These are phyloP conservation scores for Plagiodera versicolora DNA, from an alignment of 2,888 invertebrate species.

Conservation along the genomic window DNA sequence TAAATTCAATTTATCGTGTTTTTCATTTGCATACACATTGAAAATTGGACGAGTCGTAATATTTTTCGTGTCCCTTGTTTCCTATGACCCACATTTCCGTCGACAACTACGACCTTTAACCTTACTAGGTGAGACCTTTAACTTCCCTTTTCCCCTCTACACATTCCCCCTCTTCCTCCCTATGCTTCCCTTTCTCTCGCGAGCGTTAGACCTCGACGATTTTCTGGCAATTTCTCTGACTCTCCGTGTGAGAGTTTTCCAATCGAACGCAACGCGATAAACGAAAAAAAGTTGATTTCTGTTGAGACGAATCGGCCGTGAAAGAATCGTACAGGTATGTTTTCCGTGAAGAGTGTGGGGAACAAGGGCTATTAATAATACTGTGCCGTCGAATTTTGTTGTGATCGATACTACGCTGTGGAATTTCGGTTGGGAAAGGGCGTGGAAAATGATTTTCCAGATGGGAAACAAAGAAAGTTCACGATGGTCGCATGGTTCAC, in stretches of 20 bases:
- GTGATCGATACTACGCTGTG: neutral
- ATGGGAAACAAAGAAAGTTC: neutral
- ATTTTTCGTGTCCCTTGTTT: neutral
- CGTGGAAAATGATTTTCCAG: neutral
- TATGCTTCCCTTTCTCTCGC: neutral
- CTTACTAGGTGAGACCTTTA: slow-evolving; percentile 19
- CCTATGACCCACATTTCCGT: slow-evolving; percentile 5
- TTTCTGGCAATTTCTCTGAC: too few relatives aligned
- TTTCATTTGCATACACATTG: too few relatives aligned
- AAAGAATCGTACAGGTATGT: neutral
- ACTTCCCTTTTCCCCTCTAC: neutral
- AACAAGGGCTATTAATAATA: neutral
- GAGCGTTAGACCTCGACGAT: too few relatives aligned
- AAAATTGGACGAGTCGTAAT: too few relatives aligned
- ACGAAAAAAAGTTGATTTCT: neutral
- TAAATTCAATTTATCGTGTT: too few relatives aligned
- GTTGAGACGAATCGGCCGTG: neutral
- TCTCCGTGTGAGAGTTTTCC: neutral
- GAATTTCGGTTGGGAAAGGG: neutral
- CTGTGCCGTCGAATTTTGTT: neutral
- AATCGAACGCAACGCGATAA: neutral
- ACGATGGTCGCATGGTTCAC: too few relatives aligned
- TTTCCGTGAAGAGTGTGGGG: neutral
- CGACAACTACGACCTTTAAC: slow-evolving; percentile 20
- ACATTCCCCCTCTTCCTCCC: neutral